Evolutionary conservation across 2,113 vertebrate species (phyloP).

Genomic region (Chrysochloris asiatica): DNA sequence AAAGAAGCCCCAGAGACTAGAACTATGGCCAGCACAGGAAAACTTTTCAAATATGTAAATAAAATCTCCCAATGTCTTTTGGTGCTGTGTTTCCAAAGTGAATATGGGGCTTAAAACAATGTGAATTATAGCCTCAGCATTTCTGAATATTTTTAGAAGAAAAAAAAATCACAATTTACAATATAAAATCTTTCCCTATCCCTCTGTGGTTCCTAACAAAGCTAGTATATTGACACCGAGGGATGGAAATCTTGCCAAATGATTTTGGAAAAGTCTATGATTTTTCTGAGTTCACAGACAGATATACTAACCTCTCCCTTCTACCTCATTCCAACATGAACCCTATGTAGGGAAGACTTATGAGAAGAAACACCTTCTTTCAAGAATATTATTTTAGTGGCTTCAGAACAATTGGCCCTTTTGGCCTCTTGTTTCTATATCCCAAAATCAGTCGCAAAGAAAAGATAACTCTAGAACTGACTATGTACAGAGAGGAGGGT

Average conservation of each 20-base stretch:
- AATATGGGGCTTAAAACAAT: not conserved
- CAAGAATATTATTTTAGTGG: not conserved
- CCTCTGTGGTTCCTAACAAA: not conserved
- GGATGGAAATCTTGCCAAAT: not conserved
- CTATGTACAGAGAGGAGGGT: not conserved
- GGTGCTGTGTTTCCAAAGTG: not conserved
- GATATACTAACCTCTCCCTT: not conserved
- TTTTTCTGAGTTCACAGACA: not conserved
- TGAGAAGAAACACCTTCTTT: not conserved
- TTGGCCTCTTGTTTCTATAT: not conserved
- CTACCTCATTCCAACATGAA: not conserved
- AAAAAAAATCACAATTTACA: not conserved
- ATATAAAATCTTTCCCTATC: not conserved
- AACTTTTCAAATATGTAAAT: not conserved
- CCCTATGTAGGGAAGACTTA: fast-evolving
- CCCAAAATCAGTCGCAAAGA: not conserved
- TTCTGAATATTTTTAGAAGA: not conserved
- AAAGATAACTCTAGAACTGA: not conserved
- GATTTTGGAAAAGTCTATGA: not conserved
- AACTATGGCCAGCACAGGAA: not conserved
- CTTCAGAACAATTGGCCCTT: not conserved
- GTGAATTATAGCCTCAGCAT: too few relatives aligned
- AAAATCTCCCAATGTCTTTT: not conserved
- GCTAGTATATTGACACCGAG: not conserved
- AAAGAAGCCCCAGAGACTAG: too few relatives aligned